Percentiles rank a stretch among this genome's conserved stretches.
Evolutionary conservation across 2,113 vertebrate species (phyloP).

Genomic region (Hydrolagus affinis): DNA sequence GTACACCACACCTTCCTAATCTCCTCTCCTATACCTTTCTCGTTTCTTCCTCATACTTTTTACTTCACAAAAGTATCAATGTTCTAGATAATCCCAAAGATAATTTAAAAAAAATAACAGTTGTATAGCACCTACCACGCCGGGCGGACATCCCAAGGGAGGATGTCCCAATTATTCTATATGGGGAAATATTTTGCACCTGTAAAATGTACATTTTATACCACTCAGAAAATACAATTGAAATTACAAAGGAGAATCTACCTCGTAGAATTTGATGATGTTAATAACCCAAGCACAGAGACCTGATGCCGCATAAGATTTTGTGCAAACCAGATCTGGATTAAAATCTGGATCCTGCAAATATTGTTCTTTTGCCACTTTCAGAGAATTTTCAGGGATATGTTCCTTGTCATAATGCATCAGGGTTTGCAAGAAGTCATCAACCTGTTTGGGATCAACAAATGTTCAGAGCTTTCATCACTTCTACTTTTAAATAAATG

Average conservation of each 20-base stretch:
- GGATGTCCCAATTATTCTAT: too few relatives aligned
- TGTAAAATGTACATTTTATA: not conserved
- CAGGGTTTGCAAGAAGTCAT: slow-evolving; percentile 69
- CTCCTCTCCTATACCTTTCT: too few relatives aligned
- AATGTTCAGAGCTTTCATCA: not conserved
- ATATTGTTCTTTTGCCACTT: slow-evolving; percentile 65
- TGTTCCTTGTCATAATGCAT: slow-evolving; percentile 69
- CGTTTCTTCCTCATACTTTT: too few relatives aligned
- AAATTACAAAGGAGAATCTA: slow-evolving; percentile 35
- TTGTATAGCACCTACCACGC: too few relatives aligned
- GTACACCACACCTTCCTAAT: too few relatives aligned
- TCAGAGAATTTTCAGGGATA: slow-evolving; percentile 68
- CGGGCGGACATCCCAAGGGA: too few relatives aligned
- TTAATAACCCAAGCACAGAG: slow-evolving; percentile 73
- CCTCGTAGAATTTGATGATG: slow-evolving; percentile 69
- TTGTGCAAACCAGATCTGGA: slow-evolving; percentile 60
- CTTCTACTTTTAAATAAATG: too few relatives aligned
- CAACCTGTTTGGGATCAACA: slow-evolving; percentile 49
- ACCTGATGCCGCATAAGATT: slow-evolving; percentile 72
- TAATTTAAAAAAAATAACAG: not conserved
- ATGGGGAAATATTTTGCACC: not conserved
- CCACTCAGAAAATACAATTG: not conserved
- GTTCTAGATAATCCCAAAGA: not conserved
- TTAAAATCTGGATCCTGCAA: slow-evolving; percentile 68
- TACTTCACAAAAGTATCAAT: too few relatives aligned